These are phyloP conservation scores for Agapornis roseicollis DNA, from an alignment of 2,113 vertebrate species.

Conservation along the genomic window DNA sequence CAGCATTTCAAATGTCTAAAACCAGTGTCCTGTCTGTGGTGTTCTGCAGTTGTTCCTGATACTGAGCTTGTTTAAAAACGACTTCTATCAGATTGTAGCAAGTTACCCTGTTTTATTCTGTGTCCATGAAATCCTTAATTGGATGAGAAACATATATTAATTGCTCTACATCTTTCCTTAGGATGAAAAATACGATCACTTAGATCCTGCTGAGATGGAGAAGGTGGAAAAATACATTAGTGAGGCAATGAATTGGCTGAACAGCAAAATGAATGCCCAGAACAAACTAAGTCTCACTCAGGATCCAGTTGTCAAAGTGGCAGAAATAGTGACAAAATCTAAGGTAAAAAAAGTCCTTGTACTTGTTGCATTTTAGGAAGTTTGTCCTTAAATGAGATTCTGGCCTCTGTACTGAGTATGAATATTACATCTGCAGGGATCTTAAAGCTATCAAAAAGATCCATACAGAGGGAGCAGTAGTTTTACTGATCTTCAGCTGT, in stretches of 20 bases:
- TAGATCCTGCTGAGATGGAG: constrained; percentile 84
- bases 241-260: constrained; percentile 91
- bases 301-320: constrained; percentile 89
- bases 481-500: not conserved
- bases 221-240: constrained; percentile 85
- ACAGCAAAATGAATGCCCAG: constrained; percentile 90
- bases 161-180: constrained; percentile 24
- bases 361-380: not conserved
- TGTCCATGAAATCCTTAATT: not conserved
- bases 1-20: not conserved
- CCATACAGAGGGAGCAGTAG: not conserved
- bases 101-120: not conserved
- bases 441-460: not conserved
- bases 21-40: not conserved
- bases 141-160: not conserved
- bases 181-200: constrained; percentile 90
- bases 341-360: constrained; percentile 74
- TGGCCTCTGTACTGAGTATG: not conserved
- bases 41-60: not conserved
- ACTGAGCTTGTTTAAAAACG: not conserved
- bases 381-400: not conserved
- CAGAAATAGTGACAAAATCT: constrained; percentile 88
- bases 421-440: not conserved
- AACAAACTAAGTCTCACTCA: constrained; percentile 86
- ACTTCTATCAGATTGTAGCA: not conserved